Evolutionary conservation across 2,797 vertebrate genomes (phyloP).

Genomic region (Bradypodion pumilum): DNA sequence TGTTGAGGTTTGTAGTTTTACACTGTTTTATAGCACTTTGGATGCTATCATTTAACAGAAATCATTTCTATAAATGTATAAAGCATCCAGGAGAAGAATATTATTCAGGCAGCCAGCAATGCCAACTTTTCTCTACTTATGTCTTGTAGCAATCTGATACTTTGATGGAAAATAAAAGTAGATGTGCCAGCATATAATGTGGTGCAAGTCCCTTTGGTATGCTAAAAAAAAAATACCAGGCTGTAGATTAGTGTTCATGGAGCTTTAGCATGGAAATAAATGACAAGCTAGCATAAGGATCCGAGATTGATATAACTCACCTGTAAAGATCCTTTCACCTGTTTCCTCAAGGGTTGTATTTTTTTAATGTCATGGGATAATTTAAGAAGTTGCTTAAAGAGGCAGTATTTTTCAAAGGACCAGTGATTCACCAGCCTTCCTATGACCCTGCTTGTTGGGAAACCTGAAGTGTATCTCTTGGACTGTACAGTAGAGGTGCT

Average conservation of each 20-base stretch:
- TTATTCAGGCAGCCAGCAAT: neutral
- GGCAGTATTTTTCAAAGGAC: no score
- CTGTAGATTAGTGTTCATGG: neutral
- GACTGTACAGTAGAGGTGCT: no score
- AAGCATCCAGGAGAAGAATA: conserved; percentile 12
- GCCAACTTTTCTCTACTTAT: neutral
- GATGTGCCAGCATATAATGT: neutral
- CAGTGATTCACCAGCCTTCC: no score
- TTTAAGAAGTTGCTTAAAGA: no score
- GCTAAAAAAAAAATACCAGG: neutral
- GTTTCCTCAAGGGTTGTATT: no score
- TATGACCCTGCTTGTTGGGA: no score
- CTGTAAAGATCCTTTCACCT: neutral
- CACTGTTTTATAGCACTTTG: neutral
- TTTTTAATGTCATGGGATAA: no score
- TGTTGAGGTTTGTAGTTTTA: neutral
- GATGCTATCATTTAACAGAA: neutral
- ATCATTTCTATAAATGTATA: neutral
- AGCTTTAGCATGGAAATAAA: neutral
- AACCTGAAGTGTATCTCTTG: no score
- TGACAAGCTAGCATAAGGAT: neutral
- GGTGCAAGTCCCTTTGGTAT: neutral
- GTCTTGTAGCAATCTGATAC: neutral
- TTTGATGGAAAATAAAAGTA: neutral
- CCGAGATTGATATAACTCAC: neutral